These are phyloP conservation scores for Drosophila yakuba DNA, from an alignment of 1,140 invertebrate species.

Conservation along the genomic window DNA sequence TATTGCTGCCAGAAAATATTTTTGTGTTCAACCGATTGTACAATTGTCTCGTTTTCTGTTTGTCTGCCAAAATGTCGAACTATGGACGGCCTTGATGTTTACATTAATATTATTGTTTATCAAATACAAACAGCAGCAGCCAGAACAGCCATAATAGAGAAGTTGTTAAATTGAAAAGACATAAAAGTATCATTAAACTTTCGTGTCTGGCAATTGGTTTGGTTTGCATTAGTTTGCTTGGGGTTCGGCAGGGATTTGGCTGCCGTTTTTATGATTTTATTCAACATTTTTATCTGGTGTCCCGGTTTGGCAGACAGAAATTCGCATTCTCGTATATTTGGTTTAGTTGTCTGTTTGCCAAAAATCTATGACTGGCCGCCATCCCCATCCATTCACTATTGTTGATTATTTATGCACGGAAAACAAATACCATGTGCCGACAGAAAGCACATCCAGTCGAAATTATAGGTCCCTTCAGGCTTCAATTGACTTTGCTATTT, in stretches of 20 bases:
- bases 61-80: slow-evolving; percentile 57
- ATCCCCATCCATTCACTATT: slow-evolving; percentile 3
- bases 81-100: slow-evolving; percentile 42
- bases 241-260: slow-evolving; percentile 15
- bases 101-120: slow-evolving; percentile 58
- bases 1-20: slow-evolving; percentile 37
- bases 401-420: slow-evolving; percentile 69
- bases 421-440: slow-evolving; percentile 59
- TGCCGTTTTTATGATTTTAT: slow-evolving; percentile 57
- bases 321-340: slow-evolving; percentile 52
- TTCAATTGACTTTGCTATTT: slow-evolving; percentile 61
- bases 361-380: slow-evolving; percentile 34
- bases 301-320: slow-evolving; percentile 36
- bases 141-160: slow-evolving; percentile 28
- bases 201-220: slow-evolving; percentile 55
- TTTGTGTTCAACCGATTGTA: slow-evolving; percentile 52
- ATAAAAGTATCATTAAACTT: slow-evolving; percentile 72
- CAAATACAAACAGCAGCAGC: slow-evolving; percentile 44
- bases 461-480: slow-evolving; percentile 15
- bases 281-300: slow-evolving; percentile 63
- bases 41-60: slow-evolving; percentile 51
- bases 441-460: slow-evolving; percentile 1
- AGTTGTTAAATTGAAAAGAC: slow-evolving; percentile 60
- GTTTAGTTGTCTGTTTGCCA: slow-evolving; percentile 65
- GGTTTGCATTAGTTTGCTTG: slow-evolving; percentile 30